Conservation (phyloP, 2,797 vertebrate species). For the Ptychobarbus kaznakovi region DNA sequence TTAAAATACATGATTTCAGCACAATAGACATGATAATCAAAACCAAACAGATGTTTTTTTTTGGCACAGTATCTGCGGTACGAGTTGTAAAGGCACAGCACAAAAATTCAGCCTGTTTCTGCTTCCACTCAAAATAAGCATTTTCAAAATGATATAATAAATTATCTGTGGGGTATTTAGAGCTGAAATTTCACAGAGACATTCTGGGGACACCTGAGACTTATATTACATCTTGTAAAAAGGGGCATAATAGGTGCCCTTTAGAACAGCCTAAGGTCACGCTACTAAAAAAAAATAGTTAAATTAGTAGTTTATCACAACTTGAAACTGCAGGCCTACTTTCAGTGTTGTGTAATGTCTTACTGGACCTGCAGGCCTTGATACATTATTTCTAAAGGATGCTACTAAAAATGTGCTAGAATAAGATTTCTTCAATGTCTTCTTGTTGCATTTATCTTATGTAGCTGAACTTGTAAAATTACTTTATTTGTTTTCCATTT, state of each 20-base stretch:
- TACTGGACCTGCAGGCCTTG: background rate
- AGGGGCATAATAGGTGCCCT: background rate
- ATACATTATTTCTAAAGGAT: background rate
- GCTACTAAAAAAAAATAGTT: background rate
- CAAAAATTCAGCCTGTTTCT: too few species aligned
- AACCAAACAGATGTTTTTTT: too few species aligned
- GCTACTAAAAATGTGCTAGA: background rate
- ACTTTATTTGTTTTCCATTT: background rate
- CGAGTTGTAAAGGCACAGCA: too few species aligned
- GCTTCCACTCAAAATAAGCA: too few species aligned
- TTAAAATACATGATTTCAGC: too few species aligned
- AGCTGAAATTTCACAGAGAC: too few species aligned
- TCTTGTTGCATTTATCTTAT: constrained; percentile 24
- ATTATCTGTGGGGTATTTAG: too few species aligned
- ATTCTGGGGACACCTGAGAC: too few species aligned
- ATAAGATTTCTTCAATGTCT: constrained; percentile 25
- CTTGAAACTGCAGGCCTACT: background rate
- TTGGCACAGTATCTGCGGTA: too few species aligned
- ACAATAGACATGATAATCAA: too few species aligned
- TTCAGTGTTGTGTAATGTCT: background rate
- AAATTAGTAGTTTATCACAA: background rate
- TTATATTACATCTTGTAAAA: too few species aligned
- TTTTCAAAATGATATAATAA: too few species aligned
- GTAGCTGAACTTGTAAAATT: constrained; percentile 13
- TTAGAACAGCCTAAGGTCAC: background rate